Evolutionary conservation across 2,888 invertebrate species (phyloP).

Genomic region (Tiliacea citrago): DNA sequence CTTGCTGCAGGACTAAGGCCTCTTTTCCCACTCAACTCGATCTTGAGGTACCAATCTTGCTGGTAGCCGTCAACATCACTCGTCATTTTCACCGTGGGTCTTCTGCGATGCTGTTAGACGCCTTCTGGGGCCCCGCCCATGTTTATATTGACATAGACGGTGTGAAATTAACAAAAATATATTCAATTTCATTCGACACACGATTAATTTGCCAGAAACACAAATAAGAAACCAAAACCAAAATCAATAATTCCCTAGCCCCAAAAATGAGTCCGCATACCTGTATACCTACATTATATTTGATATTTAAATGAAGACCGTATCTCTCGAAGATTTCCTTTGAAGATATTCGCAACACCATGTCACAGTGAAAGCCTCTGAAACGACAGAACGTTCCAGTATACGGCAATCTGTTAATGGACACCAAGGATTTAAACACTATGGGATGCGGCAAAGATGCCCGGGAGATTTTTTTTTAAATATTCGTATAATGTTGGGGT

Average conservation of each 20-base stretch:
- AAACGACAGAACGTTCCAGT: conserved; percentile 46
- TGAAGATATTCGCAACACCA: conserved; percentile 42
- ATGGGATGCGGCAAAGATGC: conserved; percentile 41
- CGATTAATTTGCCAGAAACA: neutral
- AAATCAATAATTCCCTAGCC: neutral
- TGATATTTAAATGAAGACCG: conserved; percentile 52
- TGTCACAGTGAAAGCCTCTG: conserved; percentile 7
- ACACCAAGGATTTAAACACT: conserved; percentile 46
- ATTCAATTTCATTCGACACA: neutral
- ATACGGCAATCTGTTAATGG: conserved; percentile 75
- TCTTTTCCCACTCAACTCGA: too few species aligned
- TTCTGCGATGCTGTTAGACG: too few species aligned
- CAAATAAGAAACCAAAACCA: neutral
- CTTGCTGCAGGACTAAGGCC: fast-evolving
- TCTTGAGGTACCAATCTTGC: neutral
- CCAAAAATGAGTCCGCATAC: neutral
- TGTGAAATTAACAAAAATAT: neutral
- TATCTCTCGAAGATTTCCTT: conserved; percentile 34
- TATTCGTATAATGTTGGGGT: neutral
- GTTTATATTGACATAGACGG: neutral
- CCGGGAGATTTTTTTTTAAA: conserved; percentile 15
- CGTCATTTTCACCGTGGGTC: too few species aligned
- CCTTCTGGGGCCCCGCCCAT: too few species aligned
- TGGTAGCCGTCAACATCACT: too few species aligned
- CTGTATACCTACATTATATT: conserved; percentile 31